Base-by-base conservation (phyloP, 2,797 vertebrate genomes). In the Labeo calbasu region DNA sequence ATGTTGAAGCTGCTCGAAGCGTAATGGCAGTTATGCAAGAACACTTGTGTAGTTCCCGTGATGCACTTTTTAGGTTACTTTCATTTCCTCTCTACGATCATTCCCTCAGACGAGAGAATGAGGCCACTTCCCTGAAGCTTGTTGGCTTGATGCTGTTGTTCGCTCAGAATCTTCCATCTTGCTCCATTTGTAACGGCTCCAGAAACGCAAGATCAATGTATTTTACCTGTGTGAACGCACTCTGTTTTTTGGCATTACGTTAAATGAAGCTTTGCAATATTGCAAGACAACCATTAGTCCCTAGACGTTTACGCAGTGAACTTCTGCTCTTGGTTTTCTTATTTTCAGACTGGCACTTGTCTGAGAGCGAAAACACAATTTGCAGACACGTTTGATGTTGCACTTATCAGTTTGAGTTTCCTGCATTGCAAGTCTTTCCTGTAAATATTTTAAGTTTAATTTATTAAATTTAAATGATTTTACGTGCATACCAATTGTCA, bases 81-180 rank as follows among this genome's bases (percentile, higher is more conserved):
- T 63, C 80, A 71, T 72, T 82, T 82, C 81, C 70, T 82, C 25
- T 82, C 46, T 75, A 1, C 15, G 6, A 73, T 82, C 43, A 15
- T 65, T 82, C 70, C 57, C 21, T 73, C 28, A n/a, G 59, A 65
- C 46, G 32, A 36, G 59, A 75, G 70, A 82, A 51, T 13, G 55
- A 10, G 43, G 43, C 70, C 46, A 23, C 71, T 82, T 82, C 59
- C 28, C 43, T 65, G 8, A 75, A 65, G 59, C 57, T 8, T 51
- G 17, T 51, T 81, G 21, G 65, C 4, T 19, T 73, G 25, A 51
- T 73, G 19, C 9, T 50, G 23, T 73, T 40, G 25, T 51, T 65
- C n/a, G 12, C 55, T 78, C 17, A 66, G 36, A 65, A 79, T 51
- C 17, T 32, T 21, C 46, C 17, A 50, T 48, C 40, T 72, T 21